Evolutionary conservation across 2,888 invertebrate genomes (phyloP), one percentile per base, ranked within the genome.

Genomic region (Mythimna impura): DNA sequence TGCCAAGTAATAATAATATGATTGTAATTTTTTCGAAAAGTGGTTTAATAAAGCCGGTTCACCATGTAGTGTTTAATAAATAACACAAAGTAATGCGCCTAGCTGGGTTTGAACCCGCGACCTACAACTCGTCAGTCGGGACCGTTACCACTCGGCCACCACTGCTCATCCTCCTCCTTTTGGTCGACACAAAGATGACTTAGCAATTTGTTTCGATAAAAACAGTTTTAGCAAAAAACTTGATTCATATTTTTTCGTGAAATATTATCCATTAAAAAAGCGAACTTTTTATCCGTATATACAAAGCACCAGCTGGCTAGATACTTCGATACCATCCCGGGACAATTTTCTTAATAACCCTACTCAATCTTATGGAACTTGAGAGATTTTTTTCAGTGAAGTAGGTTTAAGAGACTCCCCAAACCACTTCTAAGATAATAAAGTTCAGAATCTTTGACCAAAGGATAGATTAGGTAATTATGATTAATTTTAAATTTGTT

Each of bases 301-400:
- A 54, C 14, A 34, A 54, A n/a, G 52, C 47, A 54, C 14, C 81
- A 81, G 36, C 69, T 69, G 81, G n/a, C 47, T n/a, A 12, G 30
- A 40, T 36, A 66, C 69, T 63, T 54, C 4, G 30, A 58, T 57
- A 50, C n/a, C 40, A 52, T 30, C 30, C 3, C 10, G 62, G 14
- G 30, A 64, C 30, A 57, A 66, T 68, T 40, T 75, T 54, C 22
- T 34, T 58, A 58, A 68, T 62, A 68, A 62, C n/a, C 12, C 30
- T 58, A 63, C 34, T 81, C n/a, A 66, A 62, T 80, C 57, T n/a
- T 68, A 57, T 0, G 12, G 9, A 54, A 55, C 63, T 55, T 22
- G 8, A 43, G 22, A 4, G 6, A 55, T 10, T 66, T 62, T 25
- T 58, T 66, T 70, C 12, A 36, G 3, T 17, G 17, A 52, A 25